Conservation (phyloP, 2,888 invertebrate species). For the Macrosoma leucophasiata region DNA sequence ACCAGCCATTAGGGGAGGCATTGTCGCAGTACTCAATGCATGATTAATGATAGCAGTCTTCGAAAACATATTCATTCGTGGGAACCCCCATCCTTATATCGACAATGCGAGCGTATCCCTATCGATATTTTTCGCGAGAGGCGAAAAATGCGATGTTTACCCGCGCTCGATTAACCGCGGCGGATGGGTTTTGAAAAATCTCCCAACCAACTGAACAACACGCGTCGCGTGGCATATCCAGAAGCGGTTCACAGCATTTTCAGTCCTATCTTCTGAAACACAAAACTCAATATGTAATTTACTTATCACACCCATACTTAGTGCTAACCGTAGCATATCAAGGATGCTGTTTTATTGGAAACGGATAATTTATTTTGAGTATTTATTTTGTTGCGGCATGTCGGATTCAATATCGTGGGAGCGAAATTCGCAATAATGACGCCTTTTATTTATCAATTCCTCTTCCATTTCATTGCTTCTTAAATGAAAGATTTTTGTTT, state of each 20-base stretch:
- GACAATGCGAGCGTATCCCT: slow-evolving; percentile 47
- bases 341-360: slow-evolving; percentile 69
- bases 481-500: too few relatives aligned
- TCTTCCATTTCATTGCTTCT: too few relatives aligned
- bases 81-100: slow-evolving; percentile 44
- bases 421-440: slow-evolving; percentile 33
- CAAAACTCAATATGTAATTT: slow-evolving; percentile 32
- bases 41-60: slow-evolving; percentile 61
- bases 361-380: slow-evolving; percentile 70
- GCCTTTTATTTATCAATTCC: slow-evolving; percentile 38
- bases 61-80: slow-evolving; percentile 63
- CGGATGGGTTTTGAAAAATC: slow-evolving; percentile 63
- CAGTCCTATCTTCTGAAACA: slow-evolving; percentile 23
- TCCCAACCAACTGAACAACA: slow-evolving; percentile 42
- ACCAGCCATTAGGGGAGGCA: slow-evolving; percentile 53
- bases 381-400: slow-evolving; percentile 63
- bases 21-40: slow-evolving; percentile 62
- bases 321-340: slow-evolving; percentile 43
- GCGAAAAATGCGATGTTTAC: slow-evolving; percentile 70
- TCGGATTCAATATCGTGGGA: slow-evolving; percentile 62
- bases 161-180: slow-evolving; percentile 66
- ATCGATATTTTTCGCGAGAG: slow-evolving; percentile 59
- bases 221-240: slow-evolving; percentile 42
- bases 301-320: slow-evolving; percentile 28
- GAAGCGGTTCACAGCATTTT: slow-evolving; percentile 21